These are phyloP conservation scores for Riptortus pedestris DNA, from an alignment of 1,140 invertebrate genomes.

Conservation along the genomic window DNA sequence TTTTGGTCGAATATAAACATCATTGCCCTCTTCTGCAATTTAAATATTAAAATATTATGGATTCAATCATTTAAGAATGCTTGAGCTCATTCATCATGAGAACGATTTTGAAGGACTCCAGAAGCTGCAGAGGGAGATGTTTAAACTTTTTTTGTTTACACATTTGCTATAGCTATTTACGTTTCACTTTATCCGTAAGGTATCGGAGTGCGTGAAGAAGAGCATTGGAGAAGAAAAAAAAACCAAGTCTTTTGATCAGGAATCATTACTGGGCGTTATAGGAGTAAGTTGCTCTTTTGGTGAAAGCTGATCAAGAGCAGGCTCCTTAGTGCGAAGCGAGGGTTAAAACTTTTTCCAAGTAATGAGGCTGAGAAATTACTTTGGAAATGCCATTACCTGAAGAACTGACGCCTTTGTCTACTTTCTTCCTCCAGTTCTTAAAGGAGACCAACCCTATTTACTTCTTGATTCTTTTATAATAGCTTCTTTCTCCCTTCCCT, in stretches of 20 bases:
- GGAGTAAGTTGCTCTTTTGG: background rate
- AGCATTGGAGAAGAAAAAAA: background rate
- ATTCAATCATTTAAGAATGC: too few relatives aligned
- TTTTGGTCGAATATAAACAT: too few relatives aligned
- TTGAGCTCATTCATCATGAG: too few relatives aligned
- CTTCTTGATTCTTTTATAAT: background rate
- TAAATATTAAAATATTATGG: too few relatives aligned
- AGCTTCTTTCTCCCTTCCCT: background rate
- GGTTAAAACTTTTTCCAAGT: background rate
- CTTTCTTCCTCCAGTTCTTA: background rate
- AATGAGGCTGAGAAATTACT: background rate
- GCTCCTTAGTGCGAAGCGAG: background rate
- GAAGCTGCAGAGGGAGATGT: too few relatives aligned
- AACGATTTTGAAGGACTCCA: too few relatives aligned
- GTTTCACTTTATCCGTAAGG: too few relatives aligned
- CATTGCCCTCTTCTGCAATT: too few relatives aligned
- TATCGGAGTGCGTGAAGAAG: too few relatives aligned
- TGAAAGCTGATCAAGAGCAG: background rate
- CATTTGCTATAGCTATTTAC: too few relatives aligned
- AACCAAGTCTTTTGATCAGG: background rate
- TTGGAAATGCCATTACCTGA: background rate
- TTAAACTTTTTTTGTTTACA: too few relatives aligned
- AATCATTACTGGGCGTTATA: background rate
- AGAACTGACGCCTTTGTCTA: background rate
- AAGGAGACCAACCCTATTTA: background rate